Conservation (phyloP, 2,113 vertebrate species). For the Miniopterus natalensis region DNA sequence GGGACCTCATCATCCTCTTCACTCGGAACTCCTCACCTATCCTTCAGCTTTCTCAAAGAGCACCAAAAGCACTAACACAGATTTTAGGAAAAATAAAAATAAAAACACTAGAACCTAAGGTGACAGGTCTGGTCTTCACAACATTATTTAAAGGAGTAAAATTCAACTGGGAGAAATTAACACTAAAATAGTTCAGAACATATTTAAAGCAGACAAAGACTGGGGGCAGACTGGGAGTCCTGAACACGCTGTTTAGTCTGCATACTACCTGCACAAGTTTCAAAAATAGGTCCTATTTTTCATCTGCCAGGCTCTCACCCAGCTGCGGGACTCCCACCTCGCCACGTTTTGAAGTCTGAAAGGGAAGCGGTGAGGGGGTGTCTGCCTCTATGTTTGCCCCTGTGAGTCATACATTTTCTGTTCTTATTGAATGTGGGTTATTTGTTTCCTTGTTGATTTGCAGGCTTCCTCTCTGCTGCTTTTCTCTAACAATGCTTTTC, state of each 20-base stretch:
- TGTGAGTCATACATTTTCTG: background rate
- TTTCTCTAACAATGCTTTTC: background rate
- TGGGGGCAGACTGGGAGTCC: background rate
- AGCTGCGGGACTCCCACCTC: background rate
- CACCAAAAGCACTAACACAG: background rate
- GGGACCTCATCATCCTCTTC: background rate
- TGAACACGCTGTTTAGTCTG: accelerated
- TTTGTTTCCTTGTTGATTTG: constrained; percentile 53
- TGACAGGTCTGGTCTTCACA: background rate
- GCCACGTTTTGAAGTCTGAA: background rate
- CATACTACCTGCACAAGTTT: background rate
- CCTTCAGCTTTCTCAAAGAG: background rate
- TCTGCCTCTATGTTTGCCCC: constrained; percentile 33
- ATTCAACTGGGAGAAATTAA: background rate
- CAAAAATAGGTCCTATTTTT: background rate
- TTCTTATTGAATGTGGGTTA: background rate
- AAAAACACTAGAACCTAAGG: background rate
- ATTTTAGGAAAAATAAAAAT: constrained; percentile 45
- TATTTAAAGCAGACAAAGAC: background rate
- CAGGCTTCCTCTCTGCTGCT: background rate
- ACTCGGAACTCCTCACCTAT: background rate
- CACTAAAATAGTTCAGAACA: background rate
- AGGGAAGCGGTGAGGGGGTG: background rate
- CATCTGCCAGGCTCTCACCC: background rate
- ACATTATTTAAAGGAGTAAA: constrained; percentile 3